Evolutionary conservation across 1,140 invertebrate species (phyloP).

Genomic region (Ganaspis sp.): DNA sequence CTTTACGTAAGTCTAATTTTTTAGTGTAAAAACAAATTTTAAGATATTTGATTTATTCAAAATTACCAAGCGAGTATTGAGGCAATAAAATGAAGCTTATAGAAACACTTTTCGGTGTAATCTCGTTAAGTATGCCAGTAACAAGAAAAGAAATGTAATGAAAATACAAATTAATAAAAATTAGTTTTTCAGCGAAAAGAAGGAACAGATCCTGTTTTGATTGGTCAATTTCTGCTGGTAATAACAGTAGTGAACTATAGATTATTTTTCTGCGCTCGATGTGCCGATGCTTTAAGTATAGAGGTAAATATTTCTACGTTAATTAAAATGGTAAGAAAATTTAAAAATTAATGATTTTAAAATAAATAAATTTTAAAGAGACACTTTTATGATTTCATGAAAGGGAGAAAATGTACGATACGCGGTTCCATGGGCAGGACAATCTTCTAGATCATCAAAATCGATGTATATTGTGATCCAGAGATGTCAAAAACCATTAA

Average conservation of each 20-base stretch:
- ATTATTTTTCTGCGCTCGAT: not conserved
- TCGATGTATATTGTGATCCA: not conserved
- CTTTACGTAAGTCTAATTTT: not conserved
- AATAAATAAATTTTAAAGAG: not conserved
- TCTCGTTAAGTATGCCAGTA: too few species aligned
- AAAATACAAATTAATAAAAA: not conserved
- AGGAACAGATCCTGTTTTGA: not conserved
- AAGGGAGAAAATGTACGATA: not conserved
- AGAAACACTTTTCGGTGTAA: too few species aligned
- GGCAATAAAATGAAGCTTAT: too few species aligned
- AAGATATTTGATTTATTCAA: not conserved
- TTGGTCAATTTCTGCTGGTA: not conserved
- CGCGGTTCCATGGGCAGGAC: not conserved
- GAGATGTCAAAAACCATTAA: constrained; percentile 17
- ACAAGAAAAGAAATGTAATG: too few species aligned
- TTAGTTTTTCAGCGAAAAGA: not conserved
- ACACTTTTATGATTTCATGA: too few species aligned
- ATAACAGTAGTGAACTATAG: not conserved
- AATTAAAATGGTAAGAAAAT: not conserved
- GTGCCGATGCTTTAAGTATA: not conserved
- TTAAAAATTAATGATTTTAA: not conserved
- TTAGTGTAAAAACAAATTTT: too few species aligned
- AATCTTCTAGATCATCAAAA: not conserved
- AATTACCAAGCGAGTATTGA: too few species aligned
- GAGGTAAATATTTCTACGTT: not conserved